A percentile compares a stretch with the other conserved stretches of the same genome.
Evolutionary conservation across 2,113 vertebrate species (phyloP).

Genomic region (Catharus minimus): DNA sequence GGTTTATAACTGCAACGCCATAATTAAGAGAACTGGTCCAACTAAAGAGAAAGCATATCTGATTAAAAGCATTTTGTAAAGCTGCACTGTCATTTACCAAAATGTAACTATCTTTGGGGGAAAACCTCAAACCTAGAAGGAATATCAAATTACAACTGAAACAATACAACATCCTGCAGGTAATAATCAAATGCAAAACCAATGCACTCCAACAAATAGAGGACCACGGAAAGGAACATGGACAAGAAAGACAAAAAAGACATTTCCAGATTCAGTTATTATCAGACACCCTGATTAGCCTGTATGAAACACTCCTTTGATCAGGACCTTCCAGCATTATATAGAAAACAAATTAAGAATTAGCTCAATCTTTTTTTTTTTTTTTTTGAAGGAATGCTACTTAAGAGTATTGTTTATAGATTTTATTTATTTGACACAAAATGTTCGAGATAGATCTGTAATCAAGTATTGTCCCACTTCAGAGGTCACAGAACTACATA

Average conservation of each 20-base stretch:
- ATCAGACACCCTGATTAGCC: not conserved
- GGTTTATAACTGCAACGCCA: not conserved
- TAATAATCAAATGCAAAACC: not conserved
- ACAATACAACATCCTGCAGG: not conserved
- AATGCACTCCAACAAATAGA: not conserved
- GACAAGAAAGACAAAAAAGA: not conserved
- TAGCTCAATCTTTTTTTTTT: not conserved
- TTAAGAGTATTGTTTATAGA: not conserved
- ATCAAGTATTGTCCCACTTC: not conserved
- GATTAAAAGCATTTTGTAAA: not conserved
- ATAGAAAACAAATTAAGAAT: not conserved
- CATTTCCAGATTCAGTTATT: not conserved
- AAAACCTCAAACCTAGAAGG: not conserved
- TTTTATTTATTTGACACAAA: conserved; percentile 18
- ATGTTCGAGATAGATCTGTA: not conserved
- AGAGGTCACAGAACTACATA: not conserved
- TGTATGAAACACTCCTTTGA: not conserved
- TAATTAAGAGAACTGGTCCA: not conserved
- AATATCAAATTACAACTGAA: not conserved
- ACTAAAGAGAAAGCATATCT: not conserved
- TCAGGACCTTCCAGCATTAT: not conserved
- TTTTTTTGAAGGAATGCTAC: not conserved
- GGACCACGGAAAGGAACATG: not conserved
- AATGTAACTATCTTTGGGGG: not conserved
- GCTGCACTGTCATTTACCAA: not conserved